Evolutionary conservation across 1,140 invertebrate genomes (phyloP), one percentile per base, ranked within the genome.

Genomic region (Diabrotica undecimpunctata): DNA sequence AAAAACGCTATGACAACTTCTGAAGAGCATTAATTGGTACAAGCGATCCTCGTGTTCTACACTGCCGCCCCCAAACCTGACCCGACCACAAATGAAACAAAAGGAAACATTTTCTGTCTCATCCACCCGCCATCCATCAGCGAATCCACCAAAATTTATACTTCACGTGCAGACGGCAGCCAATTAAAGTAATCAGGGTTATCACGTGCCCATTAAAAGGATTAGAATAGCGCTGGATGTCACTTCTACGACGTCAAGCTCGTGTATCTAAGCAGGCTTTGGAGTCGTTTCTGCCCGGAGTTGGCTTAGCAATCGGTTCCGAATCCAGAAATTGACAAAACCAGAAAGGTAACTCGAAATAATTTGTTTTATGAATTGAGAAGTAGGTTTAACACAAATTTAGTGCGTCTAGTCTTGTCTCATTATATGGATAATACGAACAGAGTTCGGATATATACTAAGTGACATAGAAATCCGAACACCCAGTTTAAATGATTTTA

Each of bases 161-260:
- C 59, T 61, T 25, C 39, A 39, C 56, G 25, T 53, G 56, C 11
- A 60, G 53, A 63, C 41, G 57, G 66, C 65, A 70, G 67, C 71
- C 73, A 73, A 74, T 74, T 74, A 72, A 73, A 73, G 70, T 71
- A 70, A 73, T 72, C 71, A 66, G 65, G 69, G 71, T 74, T 74
- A 74, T 71, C 73, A 74, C 70, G 68, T 70, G 73, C 71, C 73
- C 71, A 74, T 75, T 75, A 75, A 75, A 69, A 67, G 70, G 72
- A 72, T 75, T 75, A 73, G 70, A 70, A 70, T 67, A 68, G 66
- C 71, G 70, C 62, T 66, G 64, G 67, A 74, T 69, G 71, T 74
- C 73, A 72, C 69, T 66, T 71, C 71, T 66, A 64, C 66, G 65
- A 66, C 70, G 70, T 73, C 71, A 70, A 61, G 65, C 63, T 70